phyloP scores from a whole-genome alignment of 2,888 invertebrate genomes.

The Dyspetes luteomarginatus region DNA sequence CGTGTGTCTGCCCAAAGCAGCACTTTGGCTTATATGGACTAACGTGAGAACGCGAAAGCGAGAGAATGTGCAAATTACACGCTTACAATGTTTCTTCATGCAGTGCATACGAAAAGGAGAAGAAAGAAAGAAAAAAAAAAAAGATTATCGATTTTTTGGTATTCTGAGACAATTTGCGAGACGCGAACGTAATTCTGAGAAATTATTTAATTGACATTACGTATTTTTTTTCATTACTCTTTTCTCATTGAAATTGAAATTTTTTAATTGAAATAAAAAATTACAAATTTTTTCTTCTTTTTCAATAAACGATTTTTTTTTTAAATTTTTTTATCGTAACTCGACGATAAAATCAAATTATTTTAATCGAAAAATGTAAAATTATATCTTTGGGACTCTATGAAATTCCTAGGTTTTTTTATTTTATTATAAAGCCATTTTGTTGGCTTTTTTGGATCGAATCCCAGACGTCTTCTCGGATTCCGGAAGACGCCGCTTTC shows the following conservation, averaged over 20 bases:
- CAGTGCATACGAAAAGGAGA: too few species aligned
- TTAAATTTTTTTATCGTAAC: not conserved
- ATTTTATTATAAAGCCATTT: slow-evolving; percentile 12
- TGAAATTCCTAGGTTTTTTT: slow-evolving; percentile 47
- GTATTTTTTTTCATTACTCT: too few species aligned
- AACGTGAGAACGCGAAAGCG: not conserved
- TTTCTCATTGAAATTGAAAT: too few species aligned
- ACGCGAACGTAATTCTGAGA: not conserved
- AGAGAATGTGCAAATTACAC: not conserved
- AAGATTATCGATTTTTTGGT: not conserved
- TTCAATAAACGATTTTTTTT: too few species aligned
- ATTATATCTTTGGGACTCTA: not conserved
- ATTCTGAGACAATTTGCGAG: not conserved
- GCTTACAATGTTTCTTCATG: not conserved
- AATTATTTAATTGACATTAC: too few species aligned
- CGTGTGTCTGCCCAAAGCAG: not conserved
- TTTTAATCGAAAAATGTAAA: not conserved
- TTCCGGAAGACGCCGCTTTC: slow-evolving; percentile 61
- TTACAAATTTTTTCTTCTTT: too few species aligned
- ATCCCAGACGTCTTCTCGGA: slow-evolving; percentile 52
- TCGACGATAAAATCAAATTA: too few species aligned
- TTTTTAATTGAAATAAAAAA: too few species aligned
- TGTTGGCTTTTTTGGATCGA: slow-evolving; percentile 28
- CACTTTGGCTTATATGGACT: not conserved
- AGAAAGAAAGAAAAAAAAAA: not conserved